These are phyloP conservation scores for Heliconius hermathena DNA, from an alignment of 1,140 invertebrate species.

Conservation along the genomic window DNA sequence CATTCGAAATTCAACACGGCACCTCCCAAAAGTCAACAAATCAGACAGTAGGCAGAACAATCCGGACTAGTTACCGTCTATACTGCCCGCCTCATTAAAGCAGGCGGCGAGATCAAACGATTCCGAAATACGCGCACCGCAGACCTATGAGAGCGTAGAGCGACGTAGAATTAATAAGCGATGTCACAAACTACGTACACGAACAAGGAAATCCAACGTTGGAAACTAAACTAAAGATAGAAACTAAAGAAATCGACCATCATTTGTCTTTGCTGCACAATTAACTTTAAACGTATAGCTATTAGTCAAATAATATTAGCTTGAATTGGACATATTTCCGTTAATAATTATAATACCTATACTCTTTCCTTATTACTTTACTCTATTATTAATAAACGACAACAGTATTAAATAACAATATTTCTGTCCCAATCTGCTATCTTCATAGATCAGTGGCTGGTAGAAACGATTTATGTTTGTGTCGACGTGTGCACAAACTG, in stretches of 20 bases:
- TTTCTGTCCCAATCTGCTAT: slow-evolving; percentile 10
- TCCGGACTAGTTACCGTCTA: slow-evolving; percentile 72
- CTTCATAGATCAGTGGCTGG: slow-evolving; percentile 39
- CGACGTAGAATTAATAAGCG: slow-evolving; percentile 37
- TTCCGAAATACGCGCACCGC: slow-evolving; percentile 69
- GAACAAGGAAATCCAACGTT: slow-evolving; percentile 18
- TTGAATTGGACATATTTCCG: neutral
- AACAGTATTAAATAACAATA: neutral
- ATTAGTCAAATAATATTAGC: neutral
- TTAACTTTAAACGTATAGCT: neutral
- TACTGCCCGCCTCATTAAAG: slow-evolving; percentile 74
- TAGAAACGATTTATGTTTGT: slow-evolving; percentile 66
- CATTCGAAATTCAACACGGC: slow-evolving; percentile 35
- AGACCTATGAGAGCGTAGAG: slow-evolving; percentile 63
- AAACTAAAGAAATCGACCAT: slow-evolving; percentile 1
- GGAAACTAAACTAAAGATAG: slow-evolving; percentile 24
- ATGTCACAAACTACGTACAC: slow-evolving; percentile 33
- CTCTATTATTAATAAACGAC: neutral
- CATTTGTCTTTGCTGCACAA: slow-evolving; percentile 6
- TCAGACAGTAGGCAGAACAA: slow-evolving; percentile 63
- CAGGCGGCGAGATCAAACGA: slow-evolving; percentile 75
- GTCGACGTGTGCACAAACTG: slow-evolving; percentile 50
- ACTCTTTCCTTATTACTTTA: neutral
- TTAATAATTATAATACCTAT: neutral
- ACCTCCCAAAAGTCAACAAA: slow-evolving; percentile 41